Base-by-base conservation (phyloP, 2,888 invertebrate species). In the Hyposoter dolosus region DNA sequence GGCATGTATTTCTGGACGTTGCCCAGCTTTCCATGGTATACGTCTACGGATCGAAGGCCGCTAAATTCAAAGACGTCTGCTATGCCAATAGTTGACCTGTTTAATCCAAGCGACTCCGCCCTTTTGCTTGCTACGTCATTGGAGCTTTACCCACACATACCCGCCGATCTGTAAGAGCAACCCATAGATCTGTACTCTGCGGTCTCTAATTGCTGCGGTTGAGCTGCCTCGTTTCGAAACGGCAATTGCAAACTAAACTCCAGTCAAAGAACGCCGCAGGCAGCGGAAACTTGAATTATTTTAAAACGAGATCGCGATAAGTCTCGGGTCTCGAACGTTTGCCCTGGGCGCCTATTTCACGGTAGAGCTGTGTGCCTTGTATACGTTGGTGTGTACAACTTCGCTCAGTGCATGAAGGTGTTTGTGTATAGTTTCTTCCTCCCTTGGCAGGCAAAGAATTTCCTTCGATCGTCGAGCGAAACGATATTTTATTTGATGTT, bases 271-370 rank as follows among this genome's bases (percentile, higher is more conserved):
- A 82, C 68, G 83, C 86, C 86, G 60, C 66, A 60, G 86, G 83
- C 88, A 56, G 60, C 80, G 56, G 80, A 83, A 90, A 88, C 88
- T 89, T 88, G 90, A 89, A 91, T 91, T 90, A 91, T 91, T 91
- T 90, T 90, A 89, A 89, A 91, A 90, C 88, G 89, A 89, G 89
- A 91, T 90, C 89, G 88, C 87, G 89, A 90, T 89, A 90, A 89
- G 89, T 88, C 80, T 71, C 69, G 78, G 66, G 19, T 53, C 81
- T 66, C 47, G 71, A 78, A 66, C 53, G 77, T 81, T 78, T 56
- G 83, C 75, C 81, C 75, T 45, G n/a, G 84, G 84, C 78, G 71
- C 81, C 81, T 76, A 74, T 65, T 85, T 80, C 28, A 63, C 72
- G 32, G 47, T 47, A 69, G 82, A 75, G 28, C 63, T 50, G 60